A percentile compares a stretch with the other conserved stretches of the same genome.
Conservation (phyloP, 1,140 invertebrate species). For the Scaptomyza graminum region DNA sequence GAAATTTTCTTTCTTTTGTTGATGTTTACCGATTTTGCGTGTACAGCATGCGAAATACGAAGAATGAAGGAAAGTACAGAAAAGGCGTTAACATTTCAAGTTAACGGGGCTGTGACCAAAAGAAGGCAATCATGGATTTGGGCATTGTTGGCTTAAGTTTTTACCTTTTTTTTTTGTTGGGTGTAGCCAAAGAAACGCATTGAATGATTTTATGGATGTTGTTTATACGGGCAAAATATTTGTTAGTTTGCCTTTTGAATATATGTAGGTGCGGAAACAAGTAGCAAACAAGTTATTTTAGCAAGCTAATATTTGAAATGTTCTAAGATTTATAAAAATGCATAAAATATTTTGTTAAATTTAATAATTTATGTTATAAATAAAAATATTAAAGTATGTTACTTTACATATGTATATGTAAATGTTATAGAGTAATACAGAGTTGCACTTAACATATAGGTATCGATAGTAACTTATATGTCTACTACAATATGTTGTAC, state of each 20-base stretch:
- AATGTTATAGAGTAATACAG: too few relatives aligned
- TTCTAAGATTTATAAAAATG: background rate
- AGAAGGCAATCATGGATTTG: slow-evolving; percentile 20
- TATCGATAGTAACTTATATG: too few relatives aligned
- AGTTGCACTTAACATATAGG: too few relatives aligned
- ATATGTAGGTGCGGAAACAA: slow-evolving; percentile 17
- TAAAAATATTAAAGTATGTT: too few relatives aligned
- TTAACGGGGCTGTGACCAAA: slow-evolving; percentile 55
- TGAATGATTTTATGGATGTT: slow-evolving; percentile 24
- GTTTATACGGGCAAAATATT: slow-evolving; percentile 13
- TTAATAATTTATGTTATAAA: too few relatives aligned
- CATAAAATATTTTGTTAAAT: background rate
- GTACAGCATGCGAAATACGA: slow-evolving; percentile 67
- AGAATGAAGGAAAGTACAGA: slow-evolving; percentile 60
- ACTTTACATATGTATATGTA: too few relatives aligned
- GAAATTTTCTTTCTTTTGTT: slow-evolving; percentile 54
- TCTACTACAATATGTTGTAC: too few relatives aligned
- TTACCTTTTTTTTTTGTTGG: slow-evolving; percentile 5
- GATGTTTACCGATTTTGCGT: slow-evolving; percentile 46
- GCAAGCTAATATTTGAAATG: background rate
- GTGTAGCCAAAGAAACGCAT: slow-evolving; percentile 22
- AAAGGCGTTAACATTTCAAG: slow-evolving; percentile 61
- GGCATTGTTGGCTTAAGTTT: slow-evolving; percentile 21
- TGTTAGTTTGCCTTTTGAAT: slow-evolving; percentile 5
- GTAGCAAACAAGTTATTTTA: background rate